A percentile compares a stretch with the other conserved stretches of the same genome.
Evolutionary conservation across 1,140 invertebrate genomes (phyloP).

Genomic region (Drosophila sp.): DNA sequence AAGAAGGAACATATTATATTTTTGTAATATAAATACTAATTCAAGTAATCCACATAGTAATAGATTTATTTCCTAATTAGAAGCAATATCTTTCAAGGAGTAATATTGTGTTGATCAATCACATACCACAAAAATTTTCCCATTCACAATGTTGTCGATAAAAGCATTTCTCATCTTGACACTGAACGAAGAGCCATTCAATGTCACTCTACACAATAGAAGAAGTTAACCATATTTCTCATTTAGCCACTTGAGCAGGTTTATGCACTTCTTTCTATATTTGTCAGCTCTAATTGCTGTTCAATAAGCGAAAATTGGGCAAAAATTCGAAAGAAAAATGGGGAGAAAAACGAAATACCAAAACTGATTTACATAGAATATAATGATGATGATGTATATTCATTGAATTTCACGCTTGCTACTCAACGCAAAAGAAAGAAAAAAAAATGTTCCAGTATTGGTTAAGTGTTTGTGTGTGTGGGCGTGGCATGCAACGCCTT

Average conservation of each 20-base stretch:
- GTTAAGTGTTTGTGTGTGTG: constrained; percentile 43
- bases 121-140: background rate
- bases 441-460: constrained; percentile 37
- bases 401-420: constrained; percentile 68
- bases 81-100: background rate
- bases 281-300: constrained; percentile 68
- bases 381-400: constrained; percentile 37
- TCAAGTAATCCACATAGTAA: too few relatives aligned
- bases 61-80: background rate
- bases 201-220: constrained; percentile 10
- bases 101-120: background rate
- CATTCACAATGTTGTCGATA: background rate
- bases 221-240: constrained; percentile 18
- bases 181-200: constrained; percentile 9
- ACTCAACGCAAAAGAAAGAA: constrained; percentile 59
- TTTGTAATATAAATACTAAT: too few relatives aligned
- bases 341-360: background rate
- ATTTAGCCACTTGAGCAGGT: constrained; percentile 67
- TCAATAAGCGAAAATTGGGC: constrained; percentile 43
- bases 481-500: constrained; percentile 29
- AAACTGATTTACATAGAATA: constrained; percentile 57
- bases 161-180: constrained; percentile 7
- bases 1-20: too few relatives aligned
- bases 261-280: constrained; percentile 58
- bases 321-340: constrained; percentile 19